A percentile compares a stretch with the other conserved stretches of the same genome.
Conservation (phyloP, 2,888 invertebrate species). For the Polyommatus icarus region DNA sequence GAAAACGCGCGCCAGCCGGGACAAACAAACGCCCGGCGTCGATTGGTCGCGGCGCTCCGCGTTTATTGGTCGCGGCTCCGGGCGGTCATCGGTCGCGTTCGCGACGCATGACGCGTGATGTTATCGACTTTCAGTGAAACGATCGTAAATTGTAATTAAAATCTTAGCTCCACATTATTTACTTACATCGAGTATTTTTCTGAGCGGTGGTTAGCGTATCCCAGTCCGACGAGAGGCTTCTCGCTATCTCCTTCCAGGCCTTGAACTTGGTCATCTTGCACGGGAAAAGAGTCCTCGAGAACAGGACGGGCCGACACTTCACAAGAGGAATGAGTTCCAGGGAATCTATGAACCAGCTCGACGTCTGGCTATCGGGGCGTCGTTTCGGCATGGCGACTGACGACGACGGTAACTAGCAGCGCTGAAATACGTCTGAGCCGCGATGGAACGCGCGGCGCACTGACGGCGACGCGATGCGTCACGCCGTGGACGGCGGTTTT, state of each 20-base stretch:
- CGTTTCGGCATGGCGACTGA: not conserved
- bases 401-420: not conserved
- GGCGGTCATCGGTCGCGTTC: not conserved
- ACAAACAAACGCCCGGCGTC: not conserved
- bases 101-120: not conserved
- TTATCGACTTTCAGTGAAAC: not conserved
- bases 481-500: not conserved
- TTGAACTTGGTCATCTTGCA: not conserved
- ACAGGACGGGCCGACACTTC: not conserved
- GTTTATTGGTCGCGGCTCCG: not conserved
- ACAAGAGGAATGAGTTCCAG: not conserved
- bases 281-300: not conserved
- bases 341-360: not conserved
- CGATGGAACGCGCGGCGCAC: slow-evolving; percentile 7
- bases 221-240: slow-evolving; percentile 2
- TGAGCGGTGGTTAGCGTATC: not conserved
- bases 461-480: not conserved
- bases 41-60: not conserved
- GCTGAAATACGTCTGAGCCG: not conserved
- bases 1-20: not conserved
- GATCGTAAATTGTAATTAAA: not conserved
- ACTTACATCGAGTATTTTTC: not conserved
- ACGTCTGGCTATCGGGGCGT: not conserved
- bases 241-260: slow-evolving; percentile 1
- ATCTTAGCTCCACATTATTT: not conserved